Conservation (phyloP, 2,113 vertebrate genomes). For the Pipra filicauda region DNA sequence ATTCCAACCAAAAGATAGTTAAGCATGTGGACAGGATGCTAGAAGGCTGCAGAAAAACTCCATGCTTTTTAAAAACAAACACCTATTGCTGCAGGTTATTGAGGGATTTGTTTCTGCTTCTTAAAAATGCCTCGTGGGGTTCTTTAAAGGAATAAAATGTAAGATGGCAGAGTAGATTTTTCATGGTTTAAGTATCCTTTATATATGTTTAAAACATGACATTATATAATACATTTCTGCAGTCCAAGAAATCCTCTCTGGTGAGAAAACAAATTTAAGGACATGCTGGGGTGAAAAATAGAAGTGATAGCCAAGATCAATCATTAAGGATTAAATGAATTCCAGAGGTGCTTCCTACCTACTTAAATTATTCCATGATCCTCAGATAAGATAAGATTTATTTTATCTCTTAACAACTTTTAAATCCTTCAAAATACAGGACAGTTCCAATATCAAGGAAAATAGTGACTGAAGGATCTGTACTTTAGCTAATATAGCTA, state of each 20-base stretch:
- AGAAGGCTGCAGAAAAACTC: neutral
- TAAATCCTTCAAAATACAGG: neutral
- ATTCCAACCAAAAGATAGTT: neutral
- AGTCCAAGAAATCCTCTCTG: neutral
- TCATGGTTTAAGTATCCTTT: neutral
- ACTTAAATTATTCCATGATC: neutral
- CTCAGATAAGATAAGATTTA: neutral
- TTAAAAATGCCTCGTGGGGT: neutral
- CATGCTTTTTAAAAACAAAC: neutral
- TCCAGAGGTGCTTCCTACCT: neutral
- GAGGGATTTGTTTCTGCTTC: neutral
- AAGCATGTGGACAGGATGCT: neutral
- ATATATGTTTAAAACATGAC: neutral
- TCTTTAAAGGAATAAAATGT: neutral
- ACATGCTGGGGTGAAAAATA: neutral
- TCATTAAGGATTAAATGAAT: neutral
- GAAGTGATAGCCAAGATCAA: fast-evolving
- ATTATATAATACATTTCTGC: neutral
- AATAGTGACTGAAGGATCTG: neutral
- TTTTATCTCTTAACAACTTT: neutral
- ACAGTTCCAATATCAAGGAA: neutral
- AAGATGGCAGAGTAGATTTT: neutral
- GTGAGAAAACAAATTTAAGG: neutral
- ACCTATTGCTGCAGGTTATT: neutral
- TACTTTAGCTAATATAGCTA: neutral